Evolutionary conservation across 2,797 vertebrate species (phyloP), one percentile per base, ranked within the genome.

Genomic region (Sebastes variabilis): DNA sequence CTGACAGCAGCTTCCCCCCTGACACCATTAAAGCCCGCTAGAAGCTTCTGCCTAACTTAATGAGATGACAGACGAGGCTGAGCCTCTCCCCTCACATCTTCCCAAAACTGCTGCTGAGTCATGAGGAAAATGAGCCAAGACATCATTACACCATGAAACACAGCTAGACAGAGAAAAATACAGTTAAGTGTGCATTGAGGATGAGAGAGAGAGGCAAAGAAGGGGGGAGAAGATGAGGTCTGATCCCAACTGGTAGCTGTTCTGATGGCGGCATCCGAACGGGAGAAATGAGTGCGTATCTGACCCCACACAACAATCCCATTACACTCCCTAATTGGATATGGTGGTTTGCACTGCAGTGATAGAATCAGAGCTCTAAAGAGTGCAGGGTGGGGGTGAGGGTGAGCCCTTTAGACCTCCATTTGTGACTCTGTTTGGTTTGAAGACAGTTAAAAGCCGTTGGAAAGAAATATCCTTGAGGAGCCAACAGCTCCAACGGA

Each of bases 271-370:
- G 38, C n/a, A 54, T 75, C 82, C 69, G 1, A 69, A 61, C 6
- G 34, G 75, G 70, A 85, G 71, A 70, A 80, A 84, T 68, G 76
- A 92, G 83, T 64, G 62, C 68, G 64, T 70, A 86, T 88, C 81
- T 81, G 84, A 93, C 87, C 90, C 72, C 55, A 11, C 75, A 3
- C 70, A 69, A 79, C 70, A 66, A 87, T 89, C 87, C 89, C 81
- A 89, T 92, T 88, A 90, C 83, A 65, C 56, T 4, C 67, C 12
- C 78, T 93, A 93, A 93, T 93, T 92, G 90, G 81, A 91, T 81
- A 55, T 76, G 81, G 79, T 88, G 8, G 80, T 85, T 81, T 82
- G 78, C 84, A 58, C 89, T 68, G 73, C 80, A 46, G 77, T 82
- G 87, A 93, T 90, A 61, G 76, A 92, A 91, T 93, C 91, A 88